phyloP scores from a whole-genome alignment of 2,113 vertebrate species.

The Chunga burmeisteri region DNA sequence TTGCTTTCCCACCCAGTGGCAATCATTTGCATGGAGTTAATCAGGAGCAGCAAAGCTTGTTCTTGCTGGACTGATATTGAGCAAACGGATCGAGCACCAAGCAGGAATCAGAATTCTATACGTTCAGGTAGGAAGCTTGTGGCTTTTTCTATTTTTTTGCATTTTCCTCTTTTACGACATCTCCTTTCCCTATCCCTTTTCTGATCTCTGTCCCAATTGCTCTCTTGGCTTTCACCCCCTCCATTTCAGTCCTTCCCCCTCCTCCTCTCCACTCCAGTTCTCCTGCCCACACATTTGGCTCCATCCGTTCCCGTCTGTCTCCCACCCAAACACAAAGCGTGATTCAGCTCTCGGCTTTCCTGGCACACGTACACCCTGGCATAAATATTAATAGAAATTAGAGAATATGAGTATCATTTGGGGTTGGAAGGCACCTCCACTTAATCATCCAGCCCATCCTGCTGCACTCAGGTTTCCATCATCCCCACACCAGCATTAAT shows the following conservation, averaged over 20 bases:
- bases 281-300: slow-evolving; percentile 50
- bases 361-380: background rate
- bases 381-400: slow-evolving; percentile 66
- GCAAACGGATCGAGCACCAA: background rate
- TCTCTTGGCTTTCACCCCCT: slow-evolving; percentile 8
- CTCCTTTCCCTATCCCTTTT: background rate
- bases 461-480: background rate
- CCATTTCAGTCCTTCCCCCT: background rate
- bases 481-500: background rate
- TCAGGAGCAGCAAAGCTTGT: background rate
- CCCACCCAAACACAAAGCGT: slow-evolving; percentile 62
- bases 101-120: background rate
- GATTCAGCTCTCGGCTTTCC: slow-evolving; percentile 52
- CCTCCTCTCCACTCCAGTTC: slow-evolving; percentile 21
- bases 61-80: background rate
- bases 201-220: background rate
- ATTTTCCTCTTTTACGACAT: background rate
- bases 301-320: slow-evolving; percentile 57
- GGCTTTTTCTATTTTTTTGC: background rate
- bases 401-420: slow-evolving; percentile 2
- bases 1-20: background rate
- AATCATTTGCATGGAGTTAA: rapidly evolving
- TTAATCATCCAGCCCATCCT: background rate
- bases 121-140: background rate
- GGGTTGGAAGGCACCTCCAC: slow-evolving; percentile 42